phyloP scores from a whole-genome alignment of 2,113 vertebrate species.

The Sisor rabdophorus region DNA sequence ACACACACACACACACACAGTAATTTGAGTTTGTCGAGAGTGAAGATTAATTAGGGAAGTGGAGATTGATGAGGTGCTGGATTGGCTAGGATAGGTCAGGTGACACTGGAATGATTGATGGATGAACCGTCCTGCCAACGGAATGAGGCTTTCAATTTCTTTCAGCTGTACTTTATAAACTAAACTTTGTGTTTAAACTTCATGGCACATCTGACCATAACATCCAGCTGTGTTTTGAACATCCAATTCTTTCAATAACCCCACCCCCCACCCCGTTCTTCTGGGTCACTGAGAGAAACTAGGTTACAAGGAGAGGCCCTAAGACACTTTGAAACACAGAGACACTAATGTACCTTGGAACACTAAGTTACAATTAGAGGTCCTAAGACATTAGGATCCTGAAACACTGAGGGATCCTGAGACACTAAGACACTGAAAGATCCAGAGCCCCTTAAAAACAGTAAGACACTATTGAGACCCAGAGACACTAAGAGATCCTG shows the following conservation, averaged over 20 bases:
- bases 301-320: too few relatives aligned
- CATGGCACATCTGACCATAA: too few relatives aligned
- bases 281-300: too few relatives aligned
- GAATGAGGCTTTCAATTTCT: slow-evolving; percentile 22
- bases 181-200: not conserved
- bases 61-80: slow-evolving; percentile 58
- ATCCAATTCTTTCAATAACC: too few relatives aligned
- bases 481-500: too few relatives aligned
- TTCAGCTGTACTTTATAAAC: slow-evolving; percentile 12
- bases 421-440: too few relatives aligned
- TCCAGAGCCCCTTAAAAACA: too few relatives aligned
- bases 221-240: not conserved
- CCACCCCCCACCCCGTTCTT: too few relatives aligned
- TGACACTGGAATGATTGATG: slow-evolving; percentile 50
- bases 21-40: slow-evolving; percentile 53
- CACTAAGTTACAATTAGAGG: not conserved
- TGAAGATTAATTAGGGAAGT: slow-evolving; percentile 60
- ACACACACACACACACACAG: slow-evolving; percentile 20
- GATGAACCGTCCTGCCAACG: slow-evolving; percentile 14
- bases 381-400: too few relatives aligned
- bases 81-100: slow-evolving; percentile 61
- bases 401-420: too few relatives aligned
- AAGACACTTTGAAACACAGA: not conserved
- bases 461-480: too few relatives aligned
- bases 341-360: not conserved